Base-by-base conservation (phyloP, 2,888 invertebrate species). In the Apodemia hepburni region DNA sequence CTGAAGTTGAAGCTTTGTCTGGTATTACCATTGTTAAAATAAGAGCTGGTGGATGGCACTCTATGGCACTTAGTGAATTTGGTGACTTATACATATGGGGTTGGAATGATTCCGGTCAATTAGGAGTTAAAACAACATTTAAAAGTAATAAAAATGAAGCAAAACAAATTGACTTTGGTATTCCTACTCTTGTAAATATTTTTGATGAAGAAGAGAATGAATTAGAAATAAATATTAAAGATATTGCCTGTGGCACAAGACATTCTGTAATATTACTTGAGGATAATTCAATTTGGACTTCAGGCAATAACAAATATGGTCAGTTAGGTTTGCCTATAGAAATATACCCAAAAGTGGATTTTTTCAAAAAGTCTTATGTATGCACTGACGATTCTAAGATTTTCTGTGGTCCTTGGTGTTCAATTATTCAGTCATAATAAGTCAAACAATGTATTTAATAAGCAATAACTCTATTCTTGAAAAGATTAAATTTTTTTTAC, bases 61-160 rank as follows among this genome's bases (percentile, higher is more conserved):
- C 95, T 62, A 93, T 95, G 61, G 97, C 95, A 11, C 79, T 97
- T 8, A 97, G 96, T 70, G 92, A 93, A 73, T 93, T 92, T 80
- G 97, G 97, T 15, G 98, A 98, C 79, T 76, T 98, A 0, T 98
- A 98, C 78, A 92, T 93, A 2, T 98, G 98, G 98, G 98, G 98
- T 8, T 97, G 96, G 95, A 98, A 98, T 84, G 94, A 95, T 67
- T 94, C 93, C 74, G 98, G 98, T 0, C 97, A 98, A 81, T 84
- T 98, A 17, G 98, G 98, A 8, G 81, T 96, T 38, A 80, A 83
- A 42, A 78, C 86, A 65, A 85, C 87, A 65, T 77, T 76, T 45
- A 77, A 81, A 66, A 69, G 67, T 57, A 64, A 66, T 60, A 63
- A 63, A 15, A 67, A 73, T 47, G 45, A 59, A 45, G 69, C 70